Percentiles rank a stretch among this genome's conserved stretches.
Evolutionary conservation across 1,140 invertebrate species (phyloP).

Genomic region (Hyles vespertilio): DNA sequence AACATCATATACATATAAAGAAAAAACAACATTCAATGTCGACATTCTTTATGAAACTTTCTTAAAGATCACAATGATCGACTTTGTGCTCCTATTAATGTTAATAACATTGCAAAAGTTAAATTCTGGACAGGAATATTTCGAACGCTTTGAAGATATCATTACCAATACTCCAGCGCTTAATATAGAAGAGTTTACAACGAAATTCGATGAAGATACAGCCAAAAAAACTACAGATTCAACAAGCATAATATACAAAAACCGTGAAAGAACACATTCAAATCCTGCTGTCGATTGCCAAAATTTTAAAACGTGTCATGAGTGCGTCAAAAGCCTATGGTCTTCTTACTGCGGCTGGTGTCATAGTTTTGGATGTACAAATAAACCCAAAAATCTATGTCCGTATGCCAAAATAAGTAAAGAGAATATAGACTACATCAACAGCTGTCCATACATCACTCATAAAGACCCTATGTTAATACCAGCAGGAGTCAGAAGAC

Average conservation of each 20-base stretch:
- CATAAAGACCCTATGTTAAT: conserved; percentile 26
- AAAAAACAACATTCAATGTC: no score
- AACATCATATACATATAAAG: neutral
- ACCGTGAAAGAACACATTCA: neutral
- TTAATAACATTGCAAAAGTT: no score
- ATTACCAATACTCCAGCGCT: neutral
- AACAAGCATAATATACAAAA: neutral
- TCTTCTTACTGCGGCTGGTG: conserved; percentile 31
- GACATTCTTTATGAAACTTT: no score
- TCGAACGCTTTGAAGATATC: no score
- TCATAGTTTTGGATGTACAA: conserved; percentile 35
- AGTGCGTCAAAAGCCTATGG: conserved; percentile 24
- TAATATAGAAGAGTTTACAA: no score
- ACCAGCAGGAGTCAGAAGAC: conserved; percentile 25
- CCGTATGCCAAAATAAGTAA: conserved; percentile 5
- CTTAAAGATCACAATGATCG: no score
- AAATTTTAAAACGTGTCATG: conserved; percentile 23
- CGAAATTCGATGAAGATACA: neutral
- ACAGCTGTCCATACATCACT: conserved; percentile 27
- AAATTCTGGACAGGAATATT: no score
- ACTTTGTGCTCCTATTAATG: no score
- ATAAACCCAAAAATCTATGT: conserved; percentile 22
- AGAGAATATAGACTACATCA: neutral
- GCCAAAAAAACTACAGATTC: neutral
- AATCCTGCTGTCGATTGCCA: conserved; percentile 20